These are phyloP conservation scores for Enteromius argenteus DNA, from an alignment of 2,797 vertebrate genomes.

Conservation along the genomic window DNA sequence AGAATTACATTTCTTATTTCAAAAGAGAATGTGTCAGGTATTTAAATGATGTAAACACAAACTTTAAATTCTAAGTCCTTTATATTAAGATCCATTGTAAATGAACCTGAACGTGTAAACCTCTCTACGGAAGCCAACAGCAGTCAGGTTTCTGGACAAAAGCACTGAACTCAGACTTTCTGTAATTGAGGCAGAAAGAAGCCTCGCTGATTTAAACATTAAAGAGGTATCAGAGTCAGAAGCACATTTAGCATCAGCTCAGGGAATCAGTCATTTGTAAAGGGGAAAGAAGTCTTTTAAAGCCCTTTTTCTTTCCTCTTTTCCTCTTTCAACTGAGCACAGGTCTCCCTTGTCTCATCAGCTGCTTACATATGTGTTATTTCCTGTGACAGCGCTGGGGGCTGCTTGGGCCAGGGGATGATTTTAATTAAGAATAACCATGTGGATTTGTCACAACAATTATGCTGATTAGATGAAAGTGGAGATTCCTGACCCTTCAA, in stretches of 20 bases:
- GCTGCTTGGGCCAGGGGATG: conserved; percentile 78
- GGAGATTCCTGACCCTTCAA: conserved; percentile 79
- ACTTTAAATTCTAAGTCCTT: neutral
- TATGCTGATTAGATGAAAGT: conserved; percentile 86
- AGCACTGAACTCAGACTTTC: conserved; percentile 34
- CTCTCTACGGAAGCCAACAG: conserved; percentile 1
- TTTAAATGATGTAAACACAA: neutral
- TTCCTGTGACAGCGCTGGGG: conserved; percentile 80
- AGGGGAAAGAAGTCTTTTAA: conserved; percentile 70
- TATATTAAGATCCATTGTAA: neutral
- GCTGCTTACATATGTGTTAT: conserved; percentile 71
- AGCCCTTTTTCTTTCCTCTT: conserved; percentile 64
- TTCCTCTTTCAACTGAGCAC: conserved; percentile 58
- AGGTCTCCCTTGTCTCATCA: conserved; percentile 63
- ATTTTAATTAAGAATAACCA: conserved; percentile 91
- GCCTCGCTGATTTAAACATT: conserved; percentile 75
- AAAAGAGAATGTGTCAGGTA: neutral
- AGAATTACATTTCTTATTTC: conserved; percentile 2
- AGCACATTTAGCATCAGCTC: conserved; percentile 59
- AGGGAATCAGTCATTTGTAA: conserved; percentile 69
- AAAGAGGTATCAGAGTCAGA: conserved; percentile 71
- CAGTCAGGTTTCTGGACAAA: conserved; percentile 43
- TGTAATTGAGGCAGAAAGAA: conserved; percentile 65
- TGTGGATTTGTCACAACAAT: conserved; percentile 89
- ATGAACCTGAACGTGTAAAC: neutral